Base-by-base conservation (phyloP, 2,113 vertebrate genomes). In the Lathamus discolor region DNA sequence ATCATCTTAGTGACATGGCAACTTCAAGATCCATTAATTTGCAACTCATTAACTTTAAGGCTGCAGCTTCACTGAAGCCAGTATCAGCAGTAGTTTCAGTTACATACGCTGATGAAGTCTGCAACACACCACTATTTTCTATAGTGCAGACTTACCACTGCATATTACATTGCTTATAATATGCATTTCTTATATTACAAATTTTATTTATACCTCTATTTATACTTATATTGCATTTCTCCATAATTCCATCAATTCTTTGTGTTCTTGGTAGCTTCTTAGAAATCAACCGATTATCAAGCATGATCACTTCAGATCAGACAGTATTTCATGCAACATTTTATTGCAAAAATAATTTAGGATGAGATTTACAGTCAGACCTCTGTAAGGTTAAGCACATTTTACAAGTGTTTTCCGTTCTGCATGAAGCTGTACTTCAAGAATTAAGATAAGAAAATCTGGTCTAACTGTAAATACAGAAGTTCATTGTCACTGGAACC, bases 261-360 rank as follows among this genome's bases (percentile, higher is more conserved):
- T 54, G 10, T 37, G 20, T 57, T 83, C 55, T 39, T 61, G 6
- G 25, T 14, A 72, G 20, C 27, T 61, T 68, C 33, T 62, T 44
- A 39, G 33, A 52, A 93, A 88, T 43, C 31, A 70, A 41, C 5
- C 7, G 8, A 63, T 69, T 25, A 39, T 75, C n/a, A 82, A 63
- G 16, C 41, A 54, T 28, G 74, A 57, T 16, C 25, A 68, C 28
- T 88, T 82, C 62, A 64, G 31, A 68, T 33, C 37, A 92, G 48
- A 46, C 37, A 31, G 37, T 59, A 80, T 33, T 86, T 75, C 94
- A 95, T 94, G 94, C 93, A 75, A 81, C 9, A 43, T 96, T 96
- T 97, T 97, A 95, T 97, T 97, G 90, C 62, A 97, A 97, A 97
- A 97, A 97, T 93, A 94, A 62, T 83, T 95, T 64, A 83, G 17